Base-by-base conservation (phyloP, 2,113 vertebrate genomes). In the Hirundichthys speculiger region DNA sequence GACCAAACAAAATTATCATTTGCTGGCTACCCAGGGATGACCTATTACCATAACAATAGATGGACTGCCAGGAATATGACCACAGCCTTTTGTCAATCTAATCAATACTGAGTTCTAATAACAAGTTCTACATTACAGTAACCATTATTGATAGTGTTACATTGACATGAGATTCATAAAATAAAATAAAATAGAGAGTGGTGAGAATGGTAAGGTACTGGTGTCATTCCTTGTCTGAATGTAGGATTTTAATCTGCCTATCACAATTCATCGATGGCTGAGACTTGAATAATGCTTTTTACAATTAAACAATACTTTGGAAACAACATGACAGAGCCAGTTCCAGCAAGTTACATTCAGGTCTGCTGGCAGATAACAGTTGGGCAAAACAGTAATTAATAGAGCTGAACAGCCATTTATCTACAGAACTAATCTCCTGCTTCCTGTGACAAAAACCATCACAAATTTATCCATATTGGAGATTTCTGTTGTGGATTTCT, bases 31-130 rank as follows among this genome's bases (percentile, higher is more conserved):
- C 66, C 70, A 6, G 47, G 54, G 65, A 75, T 68, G 43, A 64
- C 65, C 73, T 68, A 90, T 91, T 86, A 86, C 56, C 80, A 85
- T 86, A 89, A 90, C 83, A 91, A 86, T 84, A 64, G 77, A 47
- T 77, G 78, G 77, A 73, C 64, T 57, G 58, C 67, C 59, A 80
- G 72, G 80, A 72, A 83, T 84, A 75, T 68, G 71, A 73, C 82
- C 73, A 56, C 45, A 74, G 57, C 79, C 79, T 83, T 67, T 51
- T 27, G n/a, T 79, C 76, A 77, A 83, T 64, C 77, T 73, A 79
- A 88, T 86, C 78, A 82, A 83, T 88, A 86, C 70, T 77, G 56
- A 59, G 21, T 42, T 72, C 55, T 81, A 16, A 73, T 75, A 80
- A 84, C 55, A 80, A 47, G 69, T 39, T 45, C 18, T 43, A 43